These are phyloP conservation scores for Cynopterus sphinx DNA, from an alignment of 2,797 vertebrate genomes.

Conservation along the genomic window DNA sequence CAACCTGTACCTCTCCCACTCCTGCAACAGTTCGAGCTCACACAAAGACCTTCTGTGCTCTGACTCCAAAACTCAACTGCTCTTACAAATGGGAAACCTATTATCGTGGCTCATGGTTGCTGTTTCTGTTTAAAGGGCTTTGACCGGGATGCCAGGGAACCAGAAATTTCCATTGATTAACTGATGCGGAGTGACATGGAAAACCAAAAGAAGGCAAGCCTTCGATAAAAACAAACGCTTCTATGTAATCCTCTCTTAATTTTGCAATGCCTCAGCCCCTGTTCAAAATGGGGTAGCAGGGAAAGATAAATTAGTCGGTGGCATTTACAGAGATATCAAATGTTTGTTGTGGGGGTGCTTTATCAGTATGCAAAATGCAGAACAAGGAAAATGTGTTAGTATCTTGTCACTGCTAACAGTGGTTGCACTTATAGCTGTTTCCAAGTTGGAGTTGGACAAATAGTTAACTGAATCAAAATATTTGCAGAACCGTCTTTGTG, in stretches of 20 bases:
- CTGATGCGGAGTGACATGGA: not conserved
- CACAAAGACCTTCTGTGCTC: not conserved
- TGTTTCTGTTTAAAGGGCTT: not conserved
- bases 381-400: not conserved
- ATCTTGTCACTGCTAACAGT: not conserved
- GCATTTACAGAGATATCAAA: not conserved
- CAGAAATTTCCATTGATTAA: conserved; percentile 10
- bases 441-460: not conserved
- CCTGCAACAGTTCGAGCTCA: not conserved
- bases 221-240: not conserved
- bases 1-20: not conserved
- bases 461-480: not conserved
- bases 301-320: not conserved
- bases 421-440: not conserved
- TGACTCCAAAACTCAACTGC: not conserved
- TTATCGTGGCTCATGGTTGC: not conserved
- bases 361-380: not conserved
- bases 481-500: not conserved
- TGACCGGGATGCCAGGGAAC: not conserved
- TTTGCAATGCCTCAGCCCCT: not conserved
- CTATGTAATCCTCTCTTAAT: not conserved
- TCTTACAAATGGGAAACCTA: not conserved
- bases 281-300: not conserved
- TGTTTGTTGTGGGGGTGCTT: not conserved
- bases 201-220: conserved; percentile 8